Evolutionary conservation across 2,797 vertebrate genomes (phyloP).

Genomic region (Pitangus sulphuratus): DNA sequence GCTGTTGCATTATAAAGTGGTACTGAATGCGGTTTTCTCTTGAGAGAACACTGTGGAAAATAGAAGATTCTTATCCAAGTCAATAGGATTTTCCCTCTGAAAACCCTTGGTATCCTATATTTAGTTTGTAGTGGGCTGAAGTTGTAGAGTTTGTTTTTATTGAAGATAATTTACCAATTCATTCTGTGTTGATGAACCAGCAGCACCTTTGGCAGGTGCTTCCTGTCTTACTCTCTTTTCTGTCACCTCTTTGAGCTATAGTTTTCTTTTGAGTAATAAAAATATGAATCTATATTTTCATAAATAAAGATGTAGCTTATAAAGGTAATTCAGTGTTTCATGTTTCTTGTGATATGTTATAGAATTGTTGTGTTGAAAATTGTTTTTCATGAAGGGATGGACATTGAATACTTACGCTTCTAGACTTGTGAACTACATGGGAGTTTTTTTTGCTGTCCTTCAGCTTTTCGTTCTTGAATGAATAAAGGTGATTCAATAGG

Average conservation of each 20-base stretch:
- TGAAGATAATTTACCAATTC: neutral
- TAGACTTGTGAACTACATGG: neutral
- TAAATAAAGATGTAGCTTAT: neutral
- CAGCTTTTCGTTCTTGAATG: neutral
- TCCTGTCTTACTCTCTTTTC: neutral
- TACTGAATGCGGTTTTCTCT: neutral
- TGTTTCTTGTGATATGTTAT: neutral
- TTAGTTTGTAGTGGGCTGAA: neutral
- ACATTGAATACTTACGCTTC: neutral
- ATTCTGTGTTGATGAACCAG: neutral
- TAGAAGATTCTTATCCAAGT: neutral
- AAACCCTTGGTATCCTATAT: neutral
- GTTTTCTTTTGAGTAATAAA: constrained; percentile 19
- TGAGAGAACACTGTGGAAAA: neutral
- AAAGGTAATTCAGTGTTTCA: neutral
- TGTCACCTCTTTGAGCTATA: neutral
- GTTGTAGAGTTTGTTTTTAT: neutral
- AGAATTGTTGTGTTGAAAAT: neutral
- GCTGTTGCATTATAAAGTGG: neutral
- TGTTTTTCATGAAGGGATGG: neutral
- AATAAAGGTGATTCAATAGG: neutral
- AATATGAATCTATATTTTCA: constrained; percentile 10
- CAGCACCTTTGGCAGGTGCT: neutral
- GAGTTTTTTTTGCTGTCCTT: neutral
- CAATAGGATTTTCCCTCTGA: neutral